Evolutionary conservation across 2,113 vertebrate species (phyloP), one percentile per base, ranked within the genome.

Genomic region (Dipodomys stephensi): DNA sequence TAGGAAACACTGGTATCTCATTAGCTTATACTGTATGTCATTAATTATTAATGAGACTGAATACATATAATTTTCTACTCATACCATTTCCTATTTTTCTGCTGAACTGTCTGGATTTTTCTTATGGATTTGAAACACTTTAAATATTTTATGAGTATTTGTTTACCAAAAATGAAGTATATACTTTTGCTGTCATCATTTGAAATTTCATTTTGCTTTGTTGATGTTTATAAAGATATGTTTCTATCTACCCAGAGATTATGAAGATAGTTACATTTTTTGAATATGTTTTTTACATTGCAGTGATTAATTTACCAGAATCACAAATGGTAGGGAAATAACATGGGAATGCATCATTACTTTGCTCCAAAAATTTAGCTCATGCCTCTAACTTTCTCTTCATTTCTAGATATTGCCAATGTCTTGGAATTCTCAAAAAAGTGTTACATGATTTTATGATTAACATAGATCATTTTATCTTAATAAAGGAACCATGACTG

Each of bases 341-440:
- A 65, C 19, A 23, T 76, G 32, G 15, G 91, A 94, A 64, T 30
- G 84, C 27, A 53, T 23, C 62, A 72, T 95, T 80, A 65, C 25
- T 84, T 85, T 76, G 13, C 64, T 85, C 44, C 78, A 25, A 68
- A 19, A 91, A 88, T n/a, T 88, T 72, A 92, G 28, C 49, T 94
- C 28, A 9, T 85, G 69, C n/a, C 72, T 80, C 7, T 72, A 92
- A 28, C 30, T 94, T 80, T 46, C 28, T 68, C 76, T 81, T 84
- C 4, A 89, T 28, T 46, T 92, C 25, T 60, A 90, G 32, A 73
- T 82, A 92, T 76, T 73, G 87, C 22, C 35, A 76, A 23, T 53
- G 9, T 72, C 67, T 68, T 30, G 23, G 53, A 71, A 83, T 73
- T 57, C 25, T 65, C 76, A 57, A 71, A 78, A 88, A 11, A 62